Conservation (phyloP, 2,888 invertebrate species). For the Oeneis ivallda region DNA sequence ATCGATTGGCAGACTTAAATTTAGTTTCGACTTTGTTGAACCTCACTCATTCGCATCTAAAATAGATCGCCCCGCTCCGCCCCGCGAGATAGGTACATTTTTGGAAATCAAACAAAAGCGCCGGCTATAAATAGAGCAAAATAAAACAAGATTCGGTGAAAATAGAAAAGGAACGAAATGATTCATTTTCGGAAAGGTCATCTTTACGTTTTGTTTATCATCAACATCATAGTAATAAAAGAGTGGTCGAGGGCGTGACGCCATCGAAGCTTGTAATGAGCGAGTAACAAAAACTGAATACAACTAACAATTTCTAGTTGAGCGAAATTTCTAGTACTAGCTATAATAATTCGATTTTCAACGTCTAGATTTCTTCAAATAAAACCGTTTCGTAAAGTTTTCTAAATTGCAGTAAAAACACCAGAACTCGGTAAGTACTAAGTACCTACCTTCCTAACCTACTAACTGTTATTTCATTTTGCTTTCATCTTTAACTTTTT, state of each 20-base stretch:
- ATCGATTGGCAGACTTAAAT: slow-evolving; percentile 51
- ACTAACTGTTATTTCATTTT: too few relatives aligned
- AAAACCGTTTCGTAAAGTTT: not conserved
- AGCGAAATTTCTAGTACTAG: slow-evolving; percentile 1
- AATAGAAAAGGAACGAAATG: slow-evolving; percentile 55
- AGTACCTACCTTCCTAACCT: too few relatives aligned
- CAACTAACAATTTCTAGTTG: slow-evolving; percentile 1
- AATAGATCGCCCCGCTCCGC: slow-evolving; percentile 70
- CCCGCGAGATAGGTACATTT: slow-evolving; percentile 76
- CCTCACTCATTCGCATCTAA: slow-evolving; percentile 58
- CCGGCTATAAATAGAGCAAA: slow-evolving; percentile 62
- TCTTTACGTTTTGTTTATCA: slow-evolving; percentile 37
- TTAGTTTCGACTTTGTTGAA: slow-evolving; percentile 64
- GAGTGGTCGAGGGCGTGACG: slow-evolving; percentile 19
- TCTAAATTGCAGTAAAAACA: not conserved
- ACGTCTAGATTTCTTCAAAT: not conserved
- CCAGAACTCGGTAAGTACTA: too few relatives aligned
- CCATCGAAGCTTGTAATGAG: slow-evolving; percentile 28
- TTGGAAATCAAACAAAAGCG: slow-evolving; percentile 78
- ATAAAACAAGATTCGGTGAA: slow-evolving; percentile 64
- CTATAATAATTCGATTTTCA: not conserved
- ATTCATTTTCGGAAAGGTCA: slow-evolving; percentile 52
- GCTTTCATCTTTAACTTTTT: not conserved
- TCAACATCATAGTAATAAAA: slow-evolving; percentile 20
- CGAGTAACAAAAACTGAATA: slow-evolving; percentile 10